Conservation (phyloP, 2,797 vertebrate genomes). For the Bucorvus abyssinicus region DNA sequence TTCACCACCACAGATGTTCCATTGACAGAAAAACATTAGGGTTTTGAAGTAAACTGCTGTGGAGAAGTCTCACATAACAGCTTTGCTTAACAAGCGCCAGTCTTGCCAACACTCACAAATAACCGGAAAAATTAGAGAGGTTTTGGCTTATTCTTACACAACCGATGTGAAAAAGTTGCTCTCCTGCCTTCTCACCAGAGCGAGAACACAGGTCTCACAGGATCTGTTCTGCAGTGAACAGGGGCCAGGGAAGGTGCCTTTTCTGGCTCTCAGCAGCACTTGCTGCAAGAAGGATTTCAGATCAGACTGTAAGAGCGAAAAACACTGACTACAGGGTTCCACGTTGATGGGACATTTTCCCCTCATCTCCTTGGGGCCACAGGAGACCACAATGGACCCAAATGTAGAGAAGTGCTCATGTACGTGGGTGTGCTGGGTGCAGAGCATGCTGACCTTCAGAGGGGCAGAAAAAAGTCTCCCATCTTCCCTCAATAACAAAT, state of each 20-base stretch:
- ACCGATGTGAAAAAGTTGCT: not conserved
- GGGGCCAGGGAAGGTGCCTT: not conserved
- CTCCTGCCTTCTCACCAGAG: not conserved
- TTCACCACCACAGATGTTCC: not conserved
- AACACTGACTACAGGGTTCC: not conserved
- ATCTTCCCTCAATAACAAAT: not conserved
- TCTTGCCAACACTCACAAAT: not conserved
- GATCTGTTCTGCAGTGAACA: not conserved
- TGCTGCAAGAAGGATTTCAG: not conserved
- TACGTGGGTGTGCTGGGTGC: fast-evolving
- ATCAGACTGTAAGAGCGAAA: not conserved
- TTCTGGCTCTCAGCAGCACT: not conserved
- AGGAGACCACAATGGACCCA: not conserved
- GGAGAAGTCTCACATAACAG: not conserved
- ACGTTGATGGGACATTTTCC: not conserved
- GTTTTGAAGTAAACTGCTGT: not conserved
- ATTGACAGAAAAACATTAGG: not conserved
- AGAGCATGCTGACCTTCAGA: not conserved
- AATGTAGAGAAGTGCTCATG: fast-evolving
- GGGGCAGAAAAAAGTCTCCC: not conserved
- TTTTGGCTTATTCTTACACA: not conserved
- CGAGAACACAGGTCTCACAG: not conserved
- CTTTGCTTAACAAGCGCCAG: not conserved
- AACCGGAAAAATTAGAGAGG: not conserved
- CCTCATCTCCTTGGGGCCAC: not conserved